Percentiles rank a stretch among this genome's conserved stretches.
Evolutionary conservation across 2,888 invertebrate species (phyloP).

Genomic region (Cryptus viduatorius): DNA sequence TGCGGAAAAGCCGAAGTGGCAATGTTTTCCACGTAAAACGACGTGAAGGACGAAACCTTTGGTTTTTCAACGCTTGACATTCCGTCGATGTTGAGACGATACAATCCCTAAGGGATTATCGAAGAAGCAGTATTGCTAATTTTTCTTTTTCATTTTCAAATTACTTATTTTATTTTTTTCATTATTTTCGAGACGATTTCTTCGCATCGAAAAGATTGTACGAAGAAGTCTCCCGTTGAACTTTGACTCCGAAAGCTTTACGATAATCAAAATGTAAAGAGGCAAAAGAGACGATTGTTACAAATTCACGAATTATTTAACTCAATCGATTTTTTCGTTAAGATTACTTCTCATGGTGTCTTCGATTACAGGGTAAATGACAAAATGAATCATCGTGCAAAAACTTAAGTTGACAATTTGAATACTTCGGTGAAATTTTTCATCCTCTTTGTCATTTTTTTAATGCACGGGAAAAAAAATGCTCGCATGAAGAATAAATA

Average conservation of each 20-base stretch:
- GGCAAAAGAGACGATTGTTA: slow-evolving; percentile 9
- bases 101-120: neutral
- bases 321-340: slow-evolving; percentile 1
- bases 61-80: neutral
- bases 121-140: neutral
- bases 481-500: slow-evolving; percentile 66
- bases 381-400: neutral
- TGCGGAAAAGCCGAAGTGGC: too few relatives aligned
- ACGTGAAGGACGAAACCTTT: too few relatives aligned
- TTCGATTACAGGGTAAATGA: neutral
- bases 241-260: neutral
- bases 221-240: neutral
- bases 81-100: slow-evolving; percentile 6
- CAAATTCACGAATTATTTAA: slow-evolving; percentile 12
- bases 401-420: neutral
- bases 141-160: slow-evolving; percentile 20
- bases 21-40: too few relatives aligned
- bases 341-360: neutral
- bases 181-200: neutral
- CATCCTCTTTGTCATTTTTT: slow-evolving; percentile 15
- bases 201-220: neutral
- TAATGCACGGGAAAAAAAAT: slow-evolving; percentile 25
- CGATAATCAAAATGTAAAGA: neutral
- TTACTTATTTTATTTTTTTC: slow-evolving; percentile 12
- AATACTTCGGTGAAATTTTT: slow-evolving; percentile 1